Percentiles rank a stretch among this genome's conserved stretches.
Evolutionary conservation across 2,797 vertebrate genomes (phyloP).

Genomic region (Cetoscarus ocellatus): DNA sequence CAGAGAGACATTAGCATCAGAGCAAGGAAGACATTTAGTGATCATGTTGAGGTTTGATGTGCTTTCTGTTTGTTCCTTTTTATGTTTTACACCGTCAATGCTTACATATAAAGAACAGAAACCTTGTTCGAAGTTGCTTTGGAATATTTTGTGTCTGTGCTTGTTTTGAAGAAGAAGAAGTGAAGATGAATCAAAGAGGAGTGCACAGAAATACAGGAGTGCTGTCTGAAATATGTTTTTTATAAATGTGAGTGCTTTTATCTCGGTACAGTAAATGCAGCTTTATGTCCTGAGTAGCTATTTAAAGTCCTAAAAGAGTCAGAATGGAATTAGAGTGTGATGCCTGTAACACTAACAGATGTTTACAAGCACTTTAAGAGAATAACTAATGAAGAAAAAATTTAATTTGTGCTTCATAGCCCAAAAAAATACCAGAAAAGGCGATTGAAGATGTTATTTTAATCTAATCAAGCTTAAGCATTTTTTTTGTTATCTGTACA

Average conservation of each 20-base stretch:
- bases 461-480: no score
- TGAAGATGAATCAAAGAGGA: neutral
- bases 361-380: no score
- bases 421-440: no score
- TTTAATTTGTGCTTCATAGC: no score
- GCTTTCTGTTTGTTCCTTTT: conserved; percentile 23
- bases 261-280: neutral
- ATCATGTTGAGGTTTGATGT: conserved; percentile 22
- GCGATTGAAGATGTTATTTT: no score
- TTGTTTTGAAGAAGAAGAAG: neutral
- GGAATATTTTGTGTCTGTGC: neutral
- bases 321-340: no score
- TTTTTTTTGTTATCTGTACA: no score
- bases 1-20: conserved; percentile 36
- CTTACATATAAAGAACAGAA: neutral
- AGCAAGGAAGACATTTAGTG: conserved; percentile 24
- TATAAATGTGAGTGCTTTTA: neutral
- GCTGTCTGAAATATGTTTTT: neutral
- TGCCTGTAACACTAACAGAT: no score
- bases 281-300: no score
- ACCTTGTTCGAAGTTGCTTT: neutral
- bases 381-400: no score
- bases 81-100: neutral
- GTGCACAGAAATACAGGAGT: neutral
- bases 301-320: no score